Evolutionary conservation across 2,888 invertebrate species (phyloP).

Genomic region (Ellobium chinense): DNA sequence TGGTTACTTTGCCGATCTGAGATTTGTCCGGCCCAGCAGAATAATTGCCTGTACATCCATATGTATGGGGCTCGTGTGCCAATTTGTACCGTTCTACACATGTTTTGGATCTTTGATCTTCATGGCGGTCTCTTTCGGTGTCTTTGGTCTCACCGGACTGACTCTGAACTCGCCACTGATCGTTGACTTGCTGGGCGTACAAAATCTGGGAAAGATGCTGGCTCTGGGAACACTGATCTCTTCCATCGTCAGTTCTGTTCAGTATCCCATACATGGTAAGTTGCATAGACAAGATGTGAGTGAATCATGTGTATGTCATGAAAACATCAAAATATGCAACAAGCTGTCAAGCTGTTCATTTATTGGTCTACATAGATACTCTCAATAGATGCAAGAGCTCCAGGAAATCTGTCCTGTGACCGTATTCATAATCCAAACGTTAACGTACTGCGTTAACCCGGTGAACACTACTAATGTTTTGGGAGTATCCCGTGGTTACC

Average conservation of each 20-base stretch:
- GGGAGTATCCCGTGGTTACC: too few species aligned
- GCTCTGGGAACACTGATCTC: background rate
- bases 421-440: too few species aligned
- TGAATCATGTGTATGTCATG: too few species aligned
- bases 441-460: too few species aligned
- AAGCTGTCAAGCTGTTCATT: too few species aligned
- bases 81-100: conserved; percentile 2
- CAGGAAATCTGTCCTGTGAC: too few species aligned
- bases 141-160: background rate
- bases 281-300: too few species aligned
- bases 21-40: background rate
- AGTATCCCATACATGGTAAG: conserved; percentile 17
- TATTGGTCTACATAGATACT: too few species aligned
- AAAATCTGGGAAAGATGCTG: background rate
- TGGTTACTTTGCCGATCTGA: conserved; percentile 32
- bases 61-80: background rate
- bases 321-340: too few species aligned
- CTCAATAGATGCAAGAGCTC: too few species aligned
- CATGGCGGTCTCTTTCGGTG: background rate
- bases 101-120: background rate
- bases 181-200: background rate
- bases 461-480: too few species aligned
- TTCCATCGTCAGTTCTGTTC: background rate
- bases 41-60: background rate
- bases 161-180: background rate